Conservation (phyloP, 2,797 vertebrate species). For the Lacerta bilineata region DNA sequence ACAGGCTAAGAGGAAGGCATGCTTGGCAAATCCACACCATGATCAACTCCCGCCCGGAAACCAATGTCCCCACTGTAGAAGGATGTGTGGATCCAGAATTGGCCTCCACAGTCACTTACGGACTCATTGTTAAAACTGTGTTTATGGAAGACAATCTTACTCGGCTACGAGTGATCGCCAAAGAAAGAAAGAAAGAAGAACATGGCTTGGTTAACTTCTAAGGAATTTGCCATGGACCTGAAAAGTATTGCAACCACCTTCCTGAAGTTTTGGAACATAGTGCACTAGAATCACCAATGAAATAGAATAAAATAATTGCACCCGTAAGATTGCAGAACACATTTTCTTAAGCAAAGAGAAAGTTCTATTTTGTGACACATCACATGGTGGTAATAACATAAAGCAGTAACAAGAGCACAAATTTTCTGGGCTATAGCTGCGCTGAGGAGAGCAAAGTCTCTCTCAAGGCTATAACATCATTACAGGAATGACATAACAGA, state of each 20-base stretch:
- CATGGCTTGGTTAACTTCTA: no score
- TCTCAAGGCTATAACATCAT: conserved; percentile 49
- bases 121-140: no score
- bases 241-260: background rate
- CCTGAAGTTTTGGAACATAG: background rate
- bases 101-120: no score
- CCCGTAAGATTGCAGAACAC: conserved; percentile 24
- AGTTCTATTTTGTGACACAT: conserved; percentile 39
- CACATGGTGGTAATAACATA: background rate
- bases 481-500: conserved; percentile 44
- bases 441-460: conserved; percentile 9
- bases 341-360: background rate
- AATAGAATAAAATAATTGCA: background rate
- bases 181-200: no score
- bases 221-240: background rate
- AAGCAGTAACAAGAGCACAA: background rate
- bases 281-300: background rate
- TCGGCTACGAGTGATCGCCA: no score
- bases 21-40: no score
- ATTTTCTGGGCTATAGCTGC: conserved; percentile 32
- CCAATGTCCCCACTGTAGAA: no score
- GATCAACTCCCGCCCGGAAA: no score
- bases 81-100: no score
- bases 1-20: no score
- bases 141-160: no score